Evolutionary conservation across 2,888 invertebrate genomes (phyloP), one percentile per base, ranked within the genome.

Genomic region (Idaea aversata): DNA sequence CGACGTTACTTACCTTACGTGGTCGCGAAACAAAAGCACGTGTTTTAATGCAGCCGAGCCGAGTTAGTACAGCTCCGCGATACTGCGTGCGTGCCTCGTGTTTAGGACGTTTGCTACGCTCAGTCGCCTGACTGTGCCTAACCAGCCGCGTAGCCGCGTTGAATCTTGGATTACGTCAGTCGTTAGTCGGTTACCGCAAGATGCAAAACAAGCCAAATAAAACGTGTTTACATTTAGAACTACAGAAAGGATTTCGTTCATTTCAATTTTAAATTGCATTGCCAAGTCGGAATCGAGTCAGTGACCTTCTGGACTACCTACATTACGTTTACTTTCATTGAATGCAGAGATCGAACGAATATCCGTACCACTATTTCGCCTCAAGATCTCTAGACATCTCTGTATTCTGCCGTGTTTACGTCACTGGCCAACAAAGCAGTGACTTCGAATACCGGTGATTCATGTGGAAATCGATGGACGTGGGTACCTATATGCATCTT

Each of bases 81-180:
- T 59, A 16, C 73, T 63, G 72, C 72, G 81, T 69, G 80, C 78
- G 75, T 36, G 64, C 63, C 70, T 70, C 70, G 73, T 70, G 69
- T 68, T 68, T 70, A 76, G 74, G 72, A 73, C 73, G 69, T 70
- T 74, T 15, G 16, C 47, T 15, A 15, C 15, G 10, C 57, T 70
- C 72, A 64, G 57, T 65, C 38, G 57, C 61, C 36, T 61, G 66
- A 64, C 71, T 64, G 71, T 71, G 15, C 58, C 15, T 71, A 69
- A 68, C 67, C 73, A 66, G 70, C 75, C 72, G 69, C 67, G 73
- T 72, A 72, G 67, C 75, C 75, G 79, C 80, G 80, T 80, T 79
- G 80, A 82, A 77, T 77, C 78, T 80, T 75, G 77, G 77, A 83
- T 89, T 88, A 90, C 91, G 91, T 92, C 91, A 91, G 81, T 81